Evolutionary conservation across 1,140 invertebrate genomes (phyloP), one percentile per base, ranked within the genome.

Genomic region (Odontomachus brunneus): DNA sequence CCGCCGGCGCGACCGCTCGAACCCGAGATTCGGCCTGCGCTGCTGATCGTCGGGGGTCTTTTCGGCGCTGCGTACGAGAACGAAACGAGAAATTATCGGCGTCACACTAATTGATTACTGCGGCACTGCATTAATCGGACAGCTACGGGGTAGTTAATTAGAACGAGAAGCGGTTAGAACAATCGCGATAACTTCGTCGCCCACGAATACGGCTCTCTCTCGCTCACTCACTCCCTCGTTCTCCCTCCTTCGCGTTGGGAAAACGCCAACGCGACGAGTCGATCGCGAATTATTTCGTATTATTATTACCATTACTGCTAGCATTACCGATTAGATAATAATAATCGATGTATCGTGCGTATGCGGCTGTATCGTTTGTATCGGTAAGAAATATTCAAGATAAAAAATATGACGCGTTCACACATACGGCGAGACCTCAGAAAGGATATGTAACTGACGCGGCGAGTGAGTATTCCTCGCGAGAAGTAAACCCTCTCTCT

Each of bases 71-170:
- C 59, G 44, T 65, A 48, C 38, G n/a, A n/a, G n/a, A n/a, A n/a
- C n/a, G n/a, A 65, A 62, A 76, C n/a, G 59, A 22, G 59, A 63
- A 26, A 33, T 63, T 49, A 51, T 51, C 14, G 26, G 33, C 63
- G 44, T 66, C 66, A 51, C 66, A 51, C 26, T 66, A 76, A 65
- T 65, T 63, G 33, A 11, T 22, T 4, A 24, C 26, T 24, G 26
- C 29, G 29, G 29, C 29, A 33, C 44, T 53, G 65, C 63, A 17
- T 74, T 22, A 76, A 15, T 59, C n/a, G 33, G 17, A 48, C 24
- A 74, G 60, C 19, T 62, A 38, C 19, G 4, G 66, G n/a, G n/a
- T n/a, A n/a, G 14, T 38, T 76, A 66, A 66, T 76, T 55, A 63
- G 17, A 17, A 66, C 19, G 53, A 66, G 73, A 76, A 76, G n/a